Conservation (phyloP, 2,888 invertebrate species). For the Drosophila mimetica region DNA sequence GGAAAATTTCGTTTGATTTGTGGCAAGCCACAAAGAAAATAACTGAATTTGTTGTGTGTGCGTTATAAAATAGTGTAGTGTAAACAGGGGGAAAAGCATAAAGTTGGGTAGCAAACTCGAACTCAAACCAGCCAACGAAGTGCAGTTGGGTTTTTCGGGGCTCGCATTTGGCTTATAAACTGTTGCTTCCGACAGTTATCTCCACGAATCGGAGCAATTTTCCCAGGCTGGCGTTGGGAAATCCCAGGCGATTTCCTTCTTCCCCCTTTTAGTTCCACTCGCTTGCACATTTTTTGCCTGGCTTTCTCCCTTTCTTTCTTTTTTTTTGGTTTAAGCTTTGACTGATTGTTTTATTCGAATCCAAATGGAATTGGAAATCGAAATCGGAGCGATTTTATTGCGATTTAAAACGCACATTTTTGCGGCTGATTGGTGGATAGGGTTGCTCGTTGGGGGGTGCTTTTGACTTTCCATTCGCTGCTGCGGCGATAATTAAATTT, state of each 20-base stretch:
- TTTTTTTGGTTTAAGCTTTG: conserved; percentile 17
- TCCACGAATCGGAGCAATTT: conserved; percentile 40
- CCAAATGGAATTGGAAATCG: background rate
- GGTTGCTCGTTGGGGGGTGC: background rate
- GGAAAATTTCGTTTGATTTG: conserved; percentile 15
- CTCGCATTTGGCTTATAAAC: conserved; percentile 46
- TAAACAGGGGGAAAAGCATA: conserved; percentile 13
- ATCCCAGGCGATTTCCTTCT: conserved; percentile 36
- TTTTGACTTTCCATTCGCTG: conserved; percentile 13
- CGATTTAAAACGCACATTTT: conserved; percentile 12
- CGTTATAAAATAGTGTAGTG: conserved; percentile 14
- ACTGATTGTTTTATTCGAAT: conserved; percentile 34
- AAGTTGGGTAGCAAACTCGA: conserved; percentile 2
- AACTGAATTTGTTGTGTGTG: conserved; percentile 4
- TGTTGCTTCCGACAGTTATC: conserved; percentile 54
- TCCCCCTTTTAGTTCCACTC: conserved; percentile 25
- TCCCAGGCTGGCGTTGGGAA: conserved; percentile 34
- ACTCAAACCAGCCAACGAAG: background rate
- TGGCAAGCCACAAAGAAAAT: conserved; percentile 20
- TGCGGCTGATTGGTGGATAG: conserved; percentile 6
- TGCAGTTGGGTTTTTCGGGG: conserved; percentile 13
- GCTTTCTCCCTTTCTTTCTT: background rate
- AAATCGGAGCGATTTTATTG: conserved; percentile 11
- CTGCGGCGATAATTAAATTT: conserved; percentile 62
- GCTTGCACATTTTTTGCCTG: conserved; percentile 26